Conservation (phyloP, 2,888 invertebrate species). For the Acanthococcus lagerstroemiae region DNA sequence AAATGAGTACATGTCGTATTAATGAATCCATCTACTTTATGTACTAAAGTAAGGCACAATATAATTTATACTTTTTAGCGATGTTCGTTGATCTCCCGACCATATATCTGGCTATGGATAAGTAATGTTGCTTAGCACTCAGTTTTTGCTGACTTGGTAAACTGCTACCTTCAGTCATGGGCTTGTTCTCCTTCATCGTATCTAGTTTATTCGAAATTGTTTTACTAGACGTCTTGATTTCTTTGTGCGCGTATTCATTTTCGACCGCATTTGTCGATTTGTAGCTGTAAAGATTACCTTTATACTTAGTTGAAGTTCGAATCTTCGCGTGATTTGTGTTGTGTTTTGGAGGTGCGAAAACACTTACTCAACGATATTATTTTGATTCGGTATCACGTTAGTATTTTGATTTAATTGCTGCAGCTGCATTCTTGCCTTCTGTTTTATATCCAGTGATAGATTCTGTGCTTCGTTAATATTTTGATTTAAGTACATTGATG, state of each 20-base stretch:
- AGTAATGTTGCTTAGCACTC: slow-evolving; percentile 63
- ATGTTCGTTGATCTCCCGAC: slow-evolving; percentile 51
- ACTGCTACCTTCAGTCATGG: slow-evolving; percentile 34
- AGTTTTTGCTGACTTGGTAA: slow-evolving; percentile 40
- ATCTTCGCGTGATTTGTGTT: too few species aligned
- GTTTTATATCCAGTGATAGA: slow-evolving; percentile 5
- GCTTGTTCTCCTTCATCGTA: slow-evolving; percentile 26
- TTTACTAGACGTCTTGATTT: slow-evolving; percentile 2
- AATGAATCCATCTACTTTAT: neutral
- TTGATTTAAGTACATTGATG: slow-evolving; percentile 22
- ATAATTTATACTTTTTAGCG: slow-evolving; percentile 8
- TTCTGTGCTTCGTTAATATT: slow-evolving; percentile 1
- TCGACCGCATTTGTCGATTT: slow-evolving; percentile 8
- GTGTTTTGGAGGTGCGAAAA: neutral
- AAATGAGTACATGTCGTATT: neutral
- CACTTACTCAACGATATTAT: slow-evolving; percentile 11
- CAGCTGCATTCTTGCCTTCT: neutral
- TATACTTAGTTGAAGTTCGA: too few species aligned
- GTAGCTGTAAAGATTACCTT: slow-evolving; percentile 4
- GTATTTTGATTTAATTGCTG: slow-evolving; percentile 20
- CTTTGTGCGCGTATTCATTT: neutral
- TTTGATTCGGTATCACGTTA: slow-evolving; percentile 9
- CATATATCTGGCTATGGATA: slow-evolving; percentile 68
- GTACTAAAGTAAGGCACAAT: neutral
- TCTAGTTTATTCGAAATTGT: neutral